Evolutionary conservation across 2,797 vertebrate genomes (phyloP).

Genomic region (Ceyx erithaca): DNA sequence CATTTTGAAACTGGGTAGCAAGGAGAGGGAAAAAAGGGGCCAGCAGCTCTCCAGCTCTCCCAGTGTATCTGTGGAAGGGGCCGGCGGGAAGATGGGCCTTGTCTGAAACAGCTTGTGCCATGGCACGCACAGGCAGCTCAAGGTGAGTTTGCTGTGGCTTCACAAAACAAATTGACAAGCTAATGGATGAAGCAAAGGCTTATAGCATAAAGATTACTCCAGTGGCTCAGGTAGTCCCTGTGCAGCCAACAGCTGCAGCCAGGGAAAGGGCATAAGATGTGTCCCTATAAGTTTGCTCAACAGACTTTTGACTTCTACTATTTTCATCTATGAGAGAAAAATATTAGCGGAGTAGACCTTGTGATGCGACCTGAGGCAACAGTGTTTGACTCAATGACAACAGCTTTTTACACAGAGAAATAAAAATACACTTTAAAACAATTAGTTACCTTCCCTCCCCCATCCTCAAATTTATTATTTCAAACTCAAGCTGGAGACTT

Average conservation of each 20-base stretch:
- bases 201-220: neutral
- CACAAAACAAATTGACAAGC: neutral
- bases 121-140: neutral
- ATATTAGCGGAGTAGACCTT: neutral
- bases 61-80: neutral
- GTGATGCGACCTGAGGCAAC: accelerated
- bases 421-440: neutral
- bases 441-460: accelerated
- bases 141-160: neutral
- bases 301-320: neutral
- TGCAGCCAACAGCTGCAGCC: neutral
- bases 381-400: neutral
- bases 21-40: neutral
- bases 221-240: neutral
- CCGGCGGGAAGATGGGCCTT: neutral
- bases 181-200: neutral
- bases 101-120: neutral
- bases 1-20: neutral
- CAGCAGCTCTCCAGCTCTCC: neutral
- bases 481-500: neutral
- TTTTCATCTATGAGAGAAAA: neutral
- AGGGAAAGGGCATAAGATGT: neutral
- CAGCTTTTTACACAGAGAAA: neutral
- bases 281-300: neutral
- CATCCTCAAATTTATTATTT: neutral